Percentiles rank a stretch among this genome's conserved stretches.
These are phyloP conservation scores for Numenius arquata DNA, from an alignment of 2,113 vertebrate species.

Conservation along the genomic window DNA sequence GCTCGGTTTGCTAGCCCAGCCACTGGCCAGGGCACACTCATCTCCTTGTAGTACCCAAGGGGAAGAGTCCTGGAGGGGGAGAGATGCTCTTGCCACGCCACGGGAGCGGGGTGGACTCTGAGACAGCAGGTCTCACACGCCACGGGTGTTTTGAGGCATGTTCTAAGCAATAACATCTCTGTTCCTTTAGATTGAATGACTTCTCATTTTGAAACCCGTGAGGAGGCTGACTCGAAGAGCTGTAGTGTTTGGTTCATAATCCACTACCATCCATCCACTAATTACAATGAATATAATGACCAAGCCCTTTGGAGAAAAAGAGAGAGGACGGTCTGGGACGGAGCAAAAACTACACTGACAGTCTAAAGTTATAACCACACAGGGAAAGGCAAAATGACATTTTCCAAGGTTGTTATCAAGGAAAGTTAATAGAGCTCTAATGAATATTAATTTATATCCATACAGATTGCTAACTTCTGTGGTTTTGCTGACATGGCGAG, in stretches of 20 bases:
- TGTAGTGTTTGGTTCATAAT: background rate
- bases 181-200: background rate
- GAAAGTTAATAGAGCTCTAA: slow-evolving; percentile 10
- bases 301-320: background rate
- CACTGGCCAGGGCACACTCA: background rate
- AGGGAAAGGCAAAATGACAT: background rate
- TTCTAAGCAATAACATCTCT: background rate
- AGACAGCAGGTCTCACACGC: background rate
- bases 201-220: background rate
- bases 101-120: background rate
- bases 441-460: slow-evolving; percentile 31
- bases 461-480: background rate
- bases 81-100: background rate
- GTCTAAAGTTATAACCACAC: background rate
- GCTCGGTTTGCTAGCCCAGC: background rate
- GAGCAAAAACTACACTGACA: background rate
- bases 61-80: background rate
- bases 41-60: background rate
- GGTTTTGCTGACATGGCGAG: slow-evolving; percentile 8
- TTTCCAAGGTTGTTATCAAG: background rate
- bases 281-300: background rate
- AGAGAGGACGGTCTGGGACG: background rate
- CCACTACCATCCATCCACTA: background rate
- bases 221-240: background rate
- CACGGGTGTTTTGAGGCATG: background rate